phyloP scores from a whole-genome alignment of 2,797 vertebrate species.

The Lophotriccus pileatus region DNA sequence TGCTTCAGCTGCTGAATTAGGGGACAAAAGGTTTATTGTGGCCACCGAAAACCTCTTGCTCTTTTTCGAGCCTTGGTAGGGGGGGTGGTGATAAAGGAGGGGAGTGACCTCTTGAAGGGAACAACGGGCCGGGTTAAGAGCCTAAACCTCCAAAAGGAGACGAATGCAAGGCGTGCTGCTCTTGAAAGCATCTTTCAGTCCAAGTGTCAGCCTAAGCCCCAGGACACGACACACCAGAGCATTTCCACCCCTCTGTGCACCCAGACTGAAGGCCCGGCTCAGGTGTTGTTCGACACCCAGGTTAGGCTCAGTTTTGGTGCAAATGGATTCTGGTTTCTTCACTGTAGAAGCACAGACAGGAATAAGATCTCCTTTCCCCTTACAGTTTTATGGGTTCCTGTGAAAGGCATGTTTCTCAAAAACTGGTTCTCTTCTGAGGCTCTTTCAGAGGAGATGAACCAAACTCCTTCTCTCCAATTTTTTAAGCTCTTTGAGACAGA shows the following conservation, averaged over 20 bases:
- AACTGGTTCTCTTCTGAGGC: background rate
- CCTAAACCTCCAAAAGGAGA: background rate
- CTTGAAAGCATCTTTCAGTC: background rate
- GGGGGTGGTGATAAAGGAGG: background rate
- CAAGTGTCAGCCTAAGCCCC: accelerated
- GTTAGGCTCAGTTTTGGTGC: background rate
- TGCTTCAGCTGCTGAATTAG: background rate
- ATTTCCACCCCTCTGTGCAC: background rate
- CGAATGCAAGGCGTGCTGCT: background rate
- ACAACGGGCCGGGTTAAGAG: conserved; percentile 57
- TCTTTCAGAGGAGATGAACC: background rate
- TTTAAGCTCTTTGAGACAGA: accelerated
- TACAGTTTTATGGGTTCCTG: background rate
- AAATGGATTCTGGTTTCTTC: background rate
- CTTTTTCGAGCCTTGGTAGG: background rate
- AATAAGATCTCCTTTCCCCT: background rate
- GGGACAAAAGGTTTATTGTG: conserved; percentile 44
- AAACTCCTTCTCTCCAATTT: background rate
- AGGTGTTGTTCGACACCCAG: accelerated
- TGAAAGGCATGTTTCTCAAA: background rate
- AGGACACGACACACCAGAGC: background rate
- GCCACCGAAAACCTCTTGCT: background rate
- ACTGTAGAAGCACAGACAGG: background rate
- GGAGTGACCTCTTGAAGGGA: conserved; percentile 47
- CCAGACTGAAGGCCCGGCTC: background rate